A percentile compares a stretch with the other conserved stretches of the same genome.
Conservation (phyloP, 1,140 invertebrate genomes). For the Choristoneura fumiferana region DNA sequence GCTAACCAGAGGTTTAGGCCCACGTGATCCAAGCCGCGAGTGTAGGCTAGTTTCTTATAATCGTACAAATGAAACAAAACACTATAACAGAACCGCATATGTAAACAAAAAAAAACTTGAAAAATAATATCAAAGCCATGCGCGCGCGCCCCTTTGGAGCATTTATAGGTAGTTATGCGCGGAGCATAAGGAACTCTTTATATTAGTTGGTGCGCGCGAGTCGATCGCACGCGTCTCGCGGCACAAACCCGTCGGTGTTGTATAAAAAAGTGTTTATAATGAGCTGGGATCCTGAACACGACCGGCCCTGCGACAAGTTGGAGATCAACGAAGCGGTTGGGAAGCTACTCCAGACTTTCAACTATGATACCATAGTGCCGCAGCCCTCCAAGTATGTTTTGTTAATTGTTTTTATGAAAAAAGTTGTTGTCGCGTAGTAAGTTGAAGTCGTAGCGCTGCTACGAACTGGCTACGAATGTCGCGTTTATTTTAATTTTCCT, state of each 20-base stretch:
- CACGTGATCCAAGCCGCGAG: no score
- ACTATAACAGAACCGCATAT: conserved; percentile 21
- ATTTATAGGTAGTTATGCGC: conserved; percentile 62
- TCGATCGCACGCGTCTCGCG: conserved; percentile 58
- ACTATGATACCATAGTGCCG: conserved; percentile 66
- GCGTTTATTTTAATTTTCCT: no score
- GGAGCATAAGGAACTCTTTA: conserved; percentile 71
- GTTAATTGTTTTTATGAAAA: no score
- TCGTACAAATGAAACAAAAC: neutral
- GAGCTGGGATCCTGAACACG: conserved; percentile 59
- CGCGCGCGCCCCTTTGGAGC: conserved; percentile 47
- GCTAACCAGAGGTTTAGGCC: no score
- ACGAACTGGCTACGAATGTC: no score
- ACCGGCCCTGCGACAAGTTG: conserved; percentile 48
- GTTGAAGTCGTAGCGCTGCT: no score
- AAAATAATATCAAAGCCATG: conserved; percentile 27
- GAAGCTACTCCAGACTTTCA: conserved; percentile 61
- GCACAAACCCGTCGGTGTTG: neutral
- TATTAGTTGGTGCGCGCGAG: conserved; percentile 70
- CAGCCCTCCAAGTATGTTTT: conserved; percentile 60
- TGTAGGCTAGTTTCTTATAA: no score
- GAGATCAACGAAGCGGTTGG: conserved; percentile 69
- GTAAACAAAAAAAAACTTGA: conserved; percentile 39
- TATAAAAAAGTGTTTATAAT: conserved; percentile 30
- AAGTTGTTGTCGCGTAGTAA: neutral